These are phyloP conservation scores for Pandemis corylana DNA, from an alignment of 2,888 invertebrate species.

Conservation along the genomic window DNA sequence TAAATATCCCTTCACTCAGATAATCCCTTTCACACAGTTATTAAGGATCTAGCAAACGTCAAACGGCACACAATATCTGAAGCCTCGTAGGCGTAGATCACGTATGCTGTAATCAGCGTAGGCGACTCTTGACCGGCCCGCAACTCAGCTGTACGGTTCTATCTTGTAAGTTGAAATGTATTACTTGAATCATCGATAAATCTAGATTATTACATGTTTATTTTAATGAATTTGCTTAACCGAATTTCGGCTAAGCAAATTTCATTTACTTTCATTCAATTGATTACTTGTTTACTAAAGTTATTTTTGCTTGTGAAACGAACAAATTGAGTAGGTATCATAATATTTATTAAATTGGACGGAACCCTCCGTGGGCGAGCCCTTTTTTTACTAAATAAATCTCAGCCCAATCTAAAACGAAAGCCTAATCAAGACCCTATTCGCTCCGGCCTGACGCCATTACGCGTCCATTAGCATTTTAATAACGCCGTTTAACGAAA, in stretches of 20 bases:
- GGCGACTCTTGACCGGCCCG: conserved; percentile 27
- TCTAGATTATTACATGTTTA: conserved; percentile 34
- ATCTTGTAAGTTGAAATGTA: conserved; percentile 22
- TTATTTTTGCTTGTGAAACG: no score
- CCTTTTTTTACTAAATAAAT: background rate
- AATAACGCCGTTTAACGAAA: conserved; percentile 42
- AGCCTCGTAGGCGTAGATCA: conserved; percentile 29
- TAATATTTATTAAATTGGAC: background rate
- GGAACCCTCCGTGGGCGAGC: background rate
- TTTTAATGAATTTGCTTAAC: conserved; percentile 19
- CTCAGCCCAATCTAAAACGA: conserved; percentile 15
- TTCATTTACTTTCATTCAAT: no score
- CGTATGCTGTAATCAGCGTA: conserved; percentile 28
- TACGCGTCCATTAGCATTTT: conserved; percentile 38
- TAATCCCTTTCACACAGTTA: no score
- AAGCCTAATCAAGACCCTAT: conserved; percentile 30
- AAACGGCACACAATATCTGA: background rate
- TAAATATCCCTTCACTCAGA: no score
- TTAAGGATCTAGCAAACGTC: background rate
- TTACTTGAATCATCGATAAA: conserved; percentile 29
- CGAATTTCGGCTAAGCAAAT: background rate
- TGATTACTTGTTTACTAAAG: no score
- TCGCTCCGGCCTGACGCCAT: conserved; percentile 26
- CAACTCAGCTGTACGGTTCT: conserved; percentile 5
- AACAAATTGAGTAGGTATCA: no score